Evolutionary conservation across 2,113 vertebrate genomes (phyloP), one percentile per base, ranked within the genome.

Genomic region (Miniopterus natalensis): DNA sequence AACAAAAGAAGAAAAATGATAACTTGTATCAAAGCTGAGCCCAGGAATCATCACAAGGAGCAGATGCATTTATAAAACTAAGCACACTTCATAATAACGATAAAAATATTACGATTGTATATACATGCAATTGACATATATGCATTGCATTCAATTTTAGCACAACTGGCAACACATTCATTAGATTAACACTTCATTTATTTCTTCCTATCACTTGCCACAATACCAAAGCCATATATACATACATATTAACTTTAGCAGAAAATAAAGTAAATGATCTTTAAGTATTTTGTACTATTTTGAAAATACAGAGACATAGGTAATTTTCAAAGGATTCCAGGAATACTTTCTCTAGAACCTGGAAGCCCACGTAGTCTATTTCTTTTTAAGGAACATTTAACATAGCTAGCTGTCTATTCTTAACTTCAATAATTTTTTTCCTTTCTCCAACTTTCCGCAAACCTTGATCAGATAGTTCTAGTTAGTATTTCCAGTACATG

Each of bases 121-220:
- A 97, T 96, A 80, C 53, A 40, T 83, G 31, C 94, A 97, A 94
- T 95, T 97, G 98, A 96, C 89, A 92, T 95, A 66, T 95, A 57
- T 97, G 94, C 94, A 70, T 84, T 93, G 79, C 91, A 95, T 98
- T 98, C 95, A 92, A 95, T 96, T 98, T 98, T 96, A 96, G 63
- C 81, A 92, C 78, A 96, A 88, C 81, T 92, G 96, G 88, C 15
- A 57, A 97, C 93, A 96, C 89, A 95, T 97, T 98, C 98, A 97
- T 97, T 98, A 97, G 98, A 98, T 98, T 98, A 98, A 96, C 95
- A 98, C 94, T 98, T 98, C 85, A 97, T 98, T 98, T 96, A 95
- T 98, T 98, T 97, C 90, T 98, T 98, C 97, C 71, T 53, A 23
- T 97, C 92, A 93, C 8, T 66, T 90, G 79, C 96, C 95, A 96